Evolutionary conservation across 2,888 invertebrate genomes (phyloP).

Genomic region (Coleophora flavipennella): DNA sequence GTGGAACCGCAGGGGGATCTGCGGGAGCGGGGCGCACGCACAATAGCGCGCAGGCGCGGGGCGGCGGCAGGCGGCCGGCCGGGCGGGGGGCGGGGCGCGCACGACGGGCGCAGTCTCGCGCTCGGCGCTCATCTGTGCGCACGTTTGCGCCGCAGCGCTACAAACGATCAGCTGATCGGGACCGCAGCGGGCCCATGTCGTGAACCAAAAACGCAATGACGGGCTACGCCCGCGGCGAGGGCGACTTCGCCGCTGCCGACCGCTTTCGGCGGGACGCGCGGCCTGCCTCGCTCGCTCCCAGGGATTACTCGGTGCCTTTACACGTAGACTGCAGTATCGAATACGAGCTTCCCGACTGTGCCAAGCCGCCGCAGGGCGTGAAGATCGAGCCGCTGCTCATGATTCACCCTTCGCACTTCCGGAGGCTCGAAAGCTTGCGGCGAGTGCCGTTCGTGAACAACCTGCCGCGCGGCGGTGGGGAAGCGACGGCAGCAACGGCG

Average conservation of each 20-base stretch:
- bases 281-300: constrained; percentile 72
- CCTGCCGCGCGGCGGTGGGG: constrained; percentile 74
- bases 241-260: constrained; percentile 63
- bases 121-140: constrained; percentile 42
- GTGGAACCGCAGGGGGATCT: constrained; percentile 22
- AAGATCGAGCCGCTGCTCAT: constrained; percentile 88
- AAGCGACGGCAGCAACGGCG: constrained; percentile 17
- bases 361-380: constrained; percentile 88
- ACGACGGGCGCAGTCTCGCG: constrained; percentile 43
- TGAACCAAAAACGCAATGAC: constrained; percentile 61
- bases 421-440: constrained; percentile 87
- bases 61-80: constrained; percentile 21
- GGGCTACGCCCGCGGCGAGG: constrained; percentile 67
- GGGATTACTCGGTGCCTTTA: constrained; percentile 88
- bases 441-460: constrained; percentile 89
- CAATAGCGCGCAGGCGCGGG: constrained; percentile 18
- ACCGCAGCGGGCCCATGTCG: constrained; percentile 62
- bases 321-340: constrained; percentile 94
- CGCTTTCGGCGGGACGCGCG: constrained; percentile 61
- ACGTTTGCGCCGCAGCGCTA: constrained; percentile 43
- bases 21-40: constrained; percentile 24
- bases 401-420: constrained; percentile 92
- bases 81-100: constrained; percentile 24
- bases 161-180: constrained; percentile 60
- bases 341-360: constrained; percentile 91